These are phyloP conservation scores for Dromaius novaehollandiae DNA, from an alignment of 2,113 vertebrate genomes.

Conservation along the genomic window DNA sequence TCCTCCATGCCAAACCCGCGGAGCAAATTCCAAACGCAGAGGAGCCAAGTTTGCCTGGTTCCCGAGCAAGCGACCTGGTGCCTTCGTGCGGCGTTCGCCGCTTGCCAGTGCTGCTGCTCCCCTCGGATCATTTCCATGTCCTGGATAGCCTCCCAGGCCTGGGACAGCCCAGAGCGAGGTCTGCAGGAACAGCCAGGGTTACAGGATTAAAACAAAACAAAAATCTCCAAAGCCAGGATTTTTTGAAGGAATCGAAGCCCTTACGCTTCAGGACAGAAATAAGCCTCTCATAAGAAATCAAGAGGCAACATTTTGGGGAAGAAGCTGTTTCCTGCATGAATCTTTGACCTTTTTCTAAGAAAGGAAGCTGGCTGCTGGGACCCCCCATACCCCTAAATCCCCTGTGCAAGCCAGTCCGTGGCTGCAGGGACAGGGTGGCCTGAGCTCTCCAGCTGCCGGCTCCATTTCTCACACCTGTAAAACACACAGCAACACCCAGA, in stretches of 20 bases:
- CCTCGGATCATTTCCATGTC: neutral
- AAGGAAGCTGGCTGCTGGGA: neutral
- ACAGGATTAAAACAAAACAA: neutral
- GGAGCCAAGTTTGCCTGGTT: too few relatives aligned
- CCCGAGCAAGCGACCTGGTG: neutral
- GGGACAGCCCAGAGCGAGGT: neutral
- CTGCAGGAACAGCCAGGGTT: neutral
- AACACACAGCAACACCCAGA: too few relatives aligned
- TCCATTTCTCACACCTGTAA: too few relatives aligned
- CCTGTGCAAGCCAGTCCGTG: fast-evolving
- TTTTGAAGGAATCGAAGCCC: neutral
- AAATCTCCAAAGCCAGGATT: neutral
- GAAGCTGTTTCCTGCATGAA: neutral
- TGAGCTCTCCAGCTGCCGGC: too few relatives aligned
- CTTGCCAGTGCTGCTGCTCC: fast-evolving
- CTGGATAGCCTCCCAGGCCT: neutral
- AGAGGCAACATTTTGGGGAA: neutral
- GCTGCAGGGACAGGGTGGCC: too few relatives aligned
- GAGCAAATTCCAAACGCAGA: too few relatives aligned
- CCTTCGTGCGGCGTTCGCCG: fast-evolving
- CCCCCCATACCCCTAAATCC: neutral
- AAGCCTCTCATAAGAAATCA: neutral
- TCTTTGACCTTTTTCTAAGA: neutral
- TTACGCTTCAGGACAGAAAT: neutral
- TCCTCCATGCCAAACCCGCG: too few relatives aligned